These are phyloP conservation scores for Marmota flaviventris DNA, from an alignment of 2,113 vertebrate genomes.

Conservation along the genomic window DNA sequence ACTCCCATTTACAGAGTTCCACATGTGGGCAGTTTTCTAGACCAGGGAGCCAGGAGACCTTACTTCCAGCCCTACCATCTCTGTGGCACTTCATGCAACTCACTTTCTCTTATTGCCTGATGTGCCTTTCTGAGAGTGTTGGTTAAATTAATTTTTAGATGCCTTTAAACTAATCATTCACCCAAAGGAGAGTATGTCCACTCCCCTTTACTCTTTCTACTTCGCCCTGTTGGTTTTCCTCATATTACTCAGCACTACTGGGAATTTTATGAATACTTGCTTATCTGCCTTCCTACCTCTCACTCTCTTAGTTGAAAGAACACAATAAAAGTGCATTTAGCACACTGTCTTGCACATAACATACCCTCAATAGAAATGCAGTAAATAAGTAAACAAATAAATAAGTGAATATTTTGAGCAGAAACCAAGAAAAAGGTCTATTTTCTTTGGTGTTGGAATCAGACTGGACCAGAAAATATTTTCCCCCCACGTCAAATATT, in stretches of 20 bases:
- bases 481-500: background rate
- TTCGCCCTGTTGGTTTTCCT: background rate
- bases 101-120: background rate
- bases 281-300: background rate
- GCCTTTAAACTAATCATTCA: background rate
- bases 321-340: background rate
- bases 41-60: background rate
- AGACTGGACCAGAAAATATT: background rate
- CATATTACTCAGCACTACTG: background rate
- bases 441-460: background rate
- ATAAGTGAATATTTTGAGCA: background rate
- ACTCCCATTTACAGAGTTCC: background rate
- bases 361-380: background rate
- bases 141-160: background rate
- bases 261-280: background rate
- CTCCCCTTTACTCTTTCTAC: background rate
- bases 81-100: background rate
- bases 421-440: background rate
- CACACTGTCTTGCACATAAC: background rate
- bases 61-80: background rate
- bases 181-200: background rate
- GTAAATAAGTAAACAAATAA: background rate
- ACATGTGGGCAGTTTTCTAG: background rate
- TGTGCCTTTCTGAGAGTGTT: background rate
- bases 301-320: conserved; percentile 19